phyloP scores from a whole-genome alignment of 2,797 vertebrate species.

The Buceros bicornis region DNA sequence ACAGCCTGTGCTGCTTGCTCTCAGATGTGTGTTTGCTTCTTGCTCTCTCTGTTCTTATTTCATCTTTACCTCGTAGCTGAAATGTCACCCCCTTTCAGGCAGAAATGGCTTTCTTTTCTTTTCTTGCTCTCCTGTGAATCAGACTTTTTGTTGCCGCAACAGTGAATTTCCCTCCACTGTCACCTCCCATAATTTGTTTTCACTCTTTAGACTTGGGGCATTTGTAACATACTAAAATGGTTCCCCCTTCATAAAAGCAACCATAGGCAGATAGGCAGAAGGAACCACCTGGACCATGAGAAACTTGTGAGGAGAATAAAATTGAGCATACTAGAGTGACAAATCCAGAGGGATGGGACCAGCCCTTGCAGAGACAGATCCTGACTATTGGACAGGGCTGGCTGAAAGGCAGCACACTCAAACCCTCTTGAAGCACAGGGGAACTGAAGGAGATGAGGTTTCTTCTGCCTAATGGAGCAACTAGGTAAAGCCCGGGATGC shows the following conservation, averaged over 20 bases:
- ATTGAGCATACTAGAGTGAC: not conserved
- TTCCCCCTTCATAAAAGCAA: not conserved
- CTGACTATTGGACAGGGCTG: too few species aligned
- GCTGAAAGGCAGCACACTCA: not conserved
- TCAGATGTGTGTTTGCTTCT: not conserved
- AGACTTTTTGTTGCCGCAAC: not conserved
- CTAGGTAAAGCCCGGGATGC: not conserved
- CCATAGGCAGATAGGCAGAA: not conserved
- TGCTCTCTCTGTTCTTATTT: not conserved
- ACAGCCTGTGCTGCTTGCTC: not conserved
- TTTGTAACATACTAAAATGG: not conserved
- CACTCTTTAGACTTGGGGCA: not conserved
- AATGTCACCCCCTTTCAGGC: not conserved
- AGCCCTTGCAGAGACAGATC: not conserved
- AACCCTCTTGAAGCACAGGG: not conserved
- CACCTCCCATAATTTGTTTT: not conserved
- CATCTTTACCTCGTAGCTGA: not conserved
- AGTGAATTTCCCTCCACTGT: not conserved
- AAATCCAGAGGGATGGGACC: too few species aligned
- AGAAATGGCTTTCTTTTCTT: not conserved
- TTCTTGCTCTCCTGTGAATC: not conserved
- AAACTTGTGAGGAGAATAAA: not conserved
- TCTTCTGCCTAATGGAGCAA: not conserved
- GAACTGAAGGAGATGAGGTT: not conserved
- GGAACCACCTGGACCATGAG: not conserved